Evolutionary conservation across 2,113 vertebrate species (phyloP).

Genomic region (Phrynocephalus versicolor): DNA sequence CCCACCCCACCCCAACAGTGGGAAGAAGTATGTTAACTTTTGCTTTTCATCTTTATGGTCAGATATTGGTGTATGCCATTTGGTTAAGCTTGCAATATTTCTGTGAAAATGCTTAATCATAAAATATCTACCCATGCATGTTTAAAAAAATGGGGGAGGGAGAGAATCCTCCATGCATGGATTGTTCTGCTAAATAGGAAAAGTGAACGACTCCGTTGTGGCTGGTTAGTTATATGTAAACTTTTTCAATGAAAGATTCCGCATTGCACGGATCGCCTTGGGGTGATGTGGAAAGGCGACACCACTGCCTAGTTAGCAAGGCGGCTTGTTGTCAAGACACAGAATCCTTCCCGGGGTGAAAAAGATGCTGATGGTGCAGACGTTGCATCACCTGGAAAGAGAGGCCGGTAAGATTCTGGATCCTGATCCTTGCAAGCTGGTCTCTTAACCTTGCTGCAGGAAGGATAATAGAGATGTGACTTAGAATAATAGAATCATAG

Average conservation of each 20-base stretch:
- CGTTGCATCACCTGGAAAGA: neutral
- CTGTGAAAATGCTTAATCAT: neutral
- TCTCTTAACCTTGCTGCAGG: neutral
- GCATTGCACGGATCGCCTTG: constrained; percentile 24
- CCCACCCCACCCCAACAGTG: neutral
- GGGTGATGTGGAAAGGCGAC: neutral
- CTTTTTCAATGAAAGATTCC: constrained; percentile 3
- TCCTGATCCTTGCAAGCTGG: neutral
- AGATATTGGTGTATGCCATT: neutral
- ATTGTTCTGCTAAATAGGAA: neutral
- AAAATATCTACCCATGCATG: fast-evolving
- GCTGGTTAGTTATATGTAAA: neutral
- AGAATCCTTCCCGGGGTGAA: neutral
- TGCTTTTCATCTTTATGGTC: neutral
- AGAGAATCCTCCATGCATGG: neutral
- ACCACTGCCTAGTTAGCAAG: constrained; percentile 28
- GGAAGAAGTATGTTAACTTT: neutral
- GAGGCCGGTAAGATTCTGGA: neutral
- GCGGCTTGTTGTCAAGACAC: neutral
- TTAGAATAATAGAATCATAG: too few species aligned
- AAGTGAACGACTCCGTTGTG: neutral
- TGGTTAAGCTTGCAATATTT: neutral
- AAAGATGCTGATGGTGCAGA: neutral
- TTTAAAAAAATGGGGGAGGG: too few species aligned
- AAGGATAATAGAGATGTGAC: neutral